Evolutionary conservation across 2,888 invertebrate genomes (phyloP), one percentile per base, ranked within the genome.

Genomic region (Endotricha flammealis): DNA sequence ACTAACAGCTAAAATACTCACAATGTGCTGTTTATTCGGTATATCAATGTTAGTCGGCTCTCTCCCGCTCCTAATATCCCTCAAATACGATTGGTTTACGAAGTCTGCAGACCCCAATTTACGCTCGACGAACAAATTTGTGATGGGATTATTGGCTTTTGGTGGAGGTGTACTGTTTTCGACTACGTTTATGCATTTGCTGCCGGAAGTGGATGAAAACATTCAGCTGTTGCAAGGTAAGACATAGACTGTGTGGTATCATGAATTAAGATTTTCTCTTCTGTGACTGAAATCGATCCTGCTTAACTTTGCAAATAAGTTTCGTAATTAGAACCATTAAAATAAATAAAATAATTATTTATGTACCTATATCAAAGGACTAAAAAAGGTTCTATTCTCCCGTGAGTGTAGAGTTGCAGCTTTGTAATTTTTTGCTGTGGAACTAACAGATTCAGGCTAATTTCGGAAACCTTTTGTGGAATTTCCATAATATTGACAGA

Each of bases 91-190:
- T 46, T 92, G 92, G 91, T 83, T 89, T 44, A 64, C 71, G 10
- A 78, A 77, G 39, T 56, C 73, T 1, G 61, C 71, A 17, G 75
- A 74, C 30, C 62, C 80, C 6, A 72, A 87, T 42, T 76, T 89
- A 58, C 65, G 78, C 29, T 70, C 80, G 16, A 89, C 90, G 3
- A 88, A 86, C 52, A 64, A 58, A 50, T 54, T 89, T 12, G 90
- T 92, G 27, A 82, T 89, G 48, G 83, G 91, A n/a, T 65, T 94
- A 5, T 73, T 95, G 29, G 91, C 93, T 32, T 92, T 95, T 48
- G 95, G 95, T 6, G 95, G 95, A 5, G 95, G 95, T 4, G 94
- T 95, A 0, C 78, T 95, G 4, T 87, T 95, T 33, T 91, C 92
- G 46, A 95, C 95, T 3, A 94, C 94, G 1, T 94, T 95, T 58